Conservation (phyloP, 2,888 invertebrate genomes). For the Ennomos erosarius region DNA sequence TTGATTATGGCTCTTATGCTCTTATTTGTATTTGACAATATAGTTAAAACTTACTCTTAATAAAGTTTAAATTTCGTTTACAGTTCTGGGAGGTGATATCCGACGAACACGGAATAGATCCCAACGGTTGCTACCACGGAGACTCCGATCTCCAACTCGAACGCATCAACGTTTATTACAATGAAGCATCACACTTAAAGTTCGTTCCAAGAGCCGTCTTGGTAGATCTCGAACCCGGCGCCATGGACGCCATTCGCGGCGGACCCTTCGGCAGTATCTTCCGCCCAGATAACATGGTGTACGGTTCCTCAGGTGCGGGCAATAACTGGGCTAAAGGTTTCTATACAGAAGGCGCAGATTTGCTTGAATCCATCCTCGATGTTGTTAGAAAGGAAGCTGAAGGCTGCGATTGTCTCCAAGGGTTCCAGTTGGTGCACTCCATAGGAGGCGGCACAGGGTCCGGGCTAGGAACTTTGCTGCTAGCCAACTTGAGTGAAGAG, state of each 20-base stretch:
- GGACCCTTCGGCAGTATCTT: slow-evolving; percentile 88
- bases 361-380: slow-evolving; percentile 85
- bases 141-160: slow-evolving; percentile 90
- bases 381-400: slow-evolving; percentile 86
- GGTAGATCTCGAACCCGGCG: slow-evolving; percentile 71
- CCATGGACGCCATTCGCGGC: slow-evolving; percentile 87
- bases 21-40: not conserved
- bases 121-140: slow-evolving; percentile 83
- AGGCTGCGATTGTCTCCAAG: slow-evolving; percentile 87
- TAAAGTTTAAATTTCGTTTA: slow-evolving; percentile 41
- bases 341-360: slow-evolving; percentile 88
- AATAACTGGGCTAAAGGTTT: slow-evolving; percentile 88
- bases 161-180: slow-evolving; percentile 91
- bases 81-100: slow-evolving; percentile 94
- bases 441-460: slow-evolving; percentile 91
- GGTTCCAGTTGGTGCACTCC: slow-evolving; percentile 88
- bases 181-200: slow-evolving; percentile 83
- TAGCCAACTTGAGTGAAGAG: slow-evolving; percentile 88
- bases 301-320: slow-evolving; percentile 84
- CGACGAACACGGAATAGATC: slow-evolving; percentile 90
- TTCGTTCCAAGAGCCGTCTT: slow-evolving; percentile 72
- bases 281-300: slow-evolving; percentile 90
- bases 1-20: too few relatives aligned
- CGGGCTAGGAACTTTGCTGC: slow-evolving; percentile 89
- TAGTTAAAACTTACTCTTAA: not conserved